These are phyloP conservation scores for Sphaeramia orbicularis DNA, from an alignment of 2,797 vertebrate species.

Conservation along the genomic window DNA sequence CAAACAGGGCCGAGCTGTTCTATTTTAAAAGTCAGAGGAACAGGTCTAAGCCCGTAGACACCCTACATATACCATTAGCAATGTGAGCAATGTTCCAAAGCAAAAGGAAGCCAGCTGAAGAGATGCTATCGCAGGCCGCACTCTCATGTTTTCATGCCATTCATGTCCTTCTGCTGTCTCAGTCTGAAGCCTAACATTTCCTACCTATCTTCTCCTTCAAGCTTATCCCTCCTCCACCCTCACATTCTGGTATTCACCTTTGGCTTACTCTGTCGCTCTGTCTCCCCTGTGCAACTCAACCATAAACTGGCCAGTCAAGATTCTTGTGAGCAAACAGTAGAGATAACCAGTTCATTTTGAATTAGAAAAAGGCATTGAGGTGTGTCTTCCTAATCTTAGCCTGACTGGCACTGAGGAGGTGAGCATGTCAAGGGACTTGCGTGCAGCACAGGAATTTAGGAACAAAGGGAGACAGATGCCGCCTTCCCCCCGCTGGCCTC, in stretches of 20 bases:
- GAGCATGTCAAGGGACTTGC: slow-evolving; percentile 77
- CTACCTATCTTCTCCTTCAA: slow-evolving; percentile 61
- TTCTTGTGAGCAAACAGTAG: slow-evolving; percentile 56
- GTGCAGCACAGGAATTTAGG: slow-evolving; percentile 77
- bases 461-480: slow-evolving; percentile 79
- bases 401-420: slow-evolving; percentile 64
- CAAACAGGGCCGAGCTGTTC: slow-evolving; percentile 71
- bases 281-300: slow-evolving; percentile 57
- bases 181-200: slow-evolving; percentile 45
- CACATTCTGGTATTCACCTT: slow-evolving; percentile 46
- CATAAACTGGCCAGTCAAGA: slow-evolving; percentile 68
- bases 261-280: slow-evolving; percentile 22
- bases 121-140: slow-evolving; percentile 82
- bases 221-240: slow-evolving; percentile 60
- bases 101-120: slow-evolving; percentile 74
- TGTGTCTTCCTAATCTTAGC: slow-evolving; percentile 64
- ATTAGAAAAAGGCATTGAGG: slow-evolving; percentile 45
- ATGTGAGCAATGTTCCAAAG: slow-evolving; percentile 84
- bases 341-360: slow-evolving; percentile 37
- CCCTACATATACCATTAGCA: slow-evolving; percentile 83
- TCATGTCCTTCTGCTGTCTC: slow-evolving; percentile 60
- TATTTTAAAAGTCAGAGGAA: slow-evolving; percentile 81
- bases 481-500: slow-evolving; percentile 46
- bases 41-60: slow-evolving; percentile 79
- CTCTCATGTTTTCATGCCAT: slow-evolving; percentile 73